Conservation (phyloP, 2,113 vertebrate genomes). For the Pomatorhinus ruficollis region DNA sequence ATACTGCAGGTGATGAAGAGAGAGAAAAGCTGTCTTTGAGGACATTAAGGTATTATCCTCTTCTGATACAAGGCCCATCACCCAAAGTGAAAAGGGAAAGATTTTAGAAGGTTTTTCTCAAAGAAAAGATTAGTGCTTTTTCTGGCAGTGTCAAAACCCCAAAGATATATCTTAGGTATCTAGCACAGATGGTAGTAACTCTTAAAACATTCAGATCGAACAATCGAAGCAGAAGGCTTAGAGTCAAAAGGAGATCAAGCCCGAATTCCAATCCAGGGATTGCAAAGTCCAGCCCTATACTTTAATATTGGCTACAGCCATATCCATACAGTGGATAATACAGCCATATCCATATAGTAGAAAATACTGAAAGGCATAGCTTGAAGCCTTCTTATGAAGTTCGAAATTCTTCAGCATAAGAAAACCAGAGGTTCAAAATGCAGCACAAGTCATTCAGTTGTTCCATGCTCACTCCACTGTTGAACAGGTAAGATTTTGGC, state of each 20-base stretch:
- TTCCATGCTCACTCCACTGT: background rate
- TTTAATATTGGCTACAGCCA: background rate
- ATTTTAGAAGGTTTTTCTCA: constrained; percentile 39
- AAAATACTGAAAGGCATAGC: background rate
- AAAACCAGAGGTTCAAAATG: background rate
- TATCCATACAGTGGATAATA: background rate
- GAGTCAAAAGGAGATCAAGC: background rate
- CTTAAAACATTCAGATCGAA: constrained; percentile 38
- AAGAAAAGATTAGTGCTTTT: constrained; percentile 62
- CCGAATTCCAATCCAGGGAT: background rate
- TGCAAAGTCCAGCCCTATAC: background rate
- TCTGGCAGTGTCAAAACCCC: background rate
- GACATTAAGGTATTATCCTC: constrained; percentile 30
- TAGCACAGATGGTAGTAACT: constrained; percentile 8
- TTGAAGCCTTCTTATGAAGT: background rate
- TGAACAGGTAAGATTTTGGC: background rate
- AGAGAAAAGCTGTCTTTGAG: constrained; percentile 55
- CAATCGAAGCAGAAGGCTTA: background rate
- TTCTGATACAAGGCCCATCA: constrained; percentile 68
- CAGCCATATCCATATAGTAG: background rate
- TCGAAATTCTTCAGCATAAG: background rate
- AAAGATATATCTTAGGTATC: background rate
- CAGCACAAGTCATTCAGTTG: background rate
- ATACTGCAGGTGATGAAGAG: constrained; percentile 61
- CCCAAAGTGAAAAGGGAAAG: constrained; percentile 64